Percentiles rank a stretch among this genome's conserved stretches.
These are phyloP conservation scores for Puntigrus tetrazona DNA, from an alignment of 2,113 vertebrate genomes.

Conservation along the genomic window DNA sequence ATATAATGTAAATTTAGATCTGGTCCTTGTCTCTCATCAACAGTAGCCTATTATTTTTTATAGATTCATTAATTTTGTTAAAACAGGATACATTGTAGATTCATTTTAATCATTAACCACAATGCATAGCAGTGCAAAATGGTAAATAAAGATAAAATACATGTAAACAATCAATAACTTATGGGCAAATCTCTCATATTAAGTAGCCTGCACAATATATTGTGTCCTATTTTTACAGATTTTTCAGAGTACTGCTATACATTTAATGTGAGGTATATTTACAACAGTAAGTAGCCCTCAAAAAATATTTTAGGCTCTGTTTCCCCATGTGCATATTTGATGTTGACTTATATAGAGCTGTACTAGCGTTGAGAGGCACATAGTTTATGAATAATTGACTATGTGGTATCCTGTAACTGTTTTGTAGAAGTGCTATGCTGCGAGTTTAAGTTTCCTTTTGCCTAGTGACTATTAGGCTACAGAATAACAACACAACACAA, in stretches of 20 bases:
- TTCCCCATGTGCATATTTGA: slow-evolving; percentile 59
- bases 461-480: slow-evolving; percentile 31
- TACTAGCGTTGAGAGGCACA: slow-evolving; percentile 56
- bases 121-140: background rate
- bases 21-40: background rate
- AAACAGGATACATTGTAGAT: background rate
- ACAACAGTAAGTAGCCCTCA: background rate
- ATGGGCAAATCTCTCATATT: too few relatives aligned
- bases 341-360: slow-evolving; percentile 66
- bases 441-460: slow-evolving; percentile 46
- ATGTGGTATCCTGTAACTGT: slow-evolving; percentile 63
- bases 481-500: slow-evolving; percentile 9
- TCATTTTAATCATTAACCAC: background rate
- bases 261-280: background rate
- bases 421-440: slow-evolving; percentile 54
- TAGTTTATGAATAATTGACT: slow-evolving; percentile 74
- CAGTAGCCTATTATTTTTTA: too few relatives aligned
- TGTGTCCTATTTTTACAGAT: too few relatives aligned
- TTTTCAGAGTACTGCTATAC: background rate
- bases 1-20: too few relatives aligned
- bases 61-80: background rate
- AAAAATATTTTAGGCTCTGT: slow-evolving; percentile 51
- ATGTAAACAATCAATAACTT: too few relatives aligned
- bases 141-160: too few relatives aligned
- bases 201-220: too few relatives aligned